Evolutionary conservation across 2,113 vertebrate species (phyloP), one percentile per base, ranked within the genome.

Genomic region (Microtus montanus): DNA sequence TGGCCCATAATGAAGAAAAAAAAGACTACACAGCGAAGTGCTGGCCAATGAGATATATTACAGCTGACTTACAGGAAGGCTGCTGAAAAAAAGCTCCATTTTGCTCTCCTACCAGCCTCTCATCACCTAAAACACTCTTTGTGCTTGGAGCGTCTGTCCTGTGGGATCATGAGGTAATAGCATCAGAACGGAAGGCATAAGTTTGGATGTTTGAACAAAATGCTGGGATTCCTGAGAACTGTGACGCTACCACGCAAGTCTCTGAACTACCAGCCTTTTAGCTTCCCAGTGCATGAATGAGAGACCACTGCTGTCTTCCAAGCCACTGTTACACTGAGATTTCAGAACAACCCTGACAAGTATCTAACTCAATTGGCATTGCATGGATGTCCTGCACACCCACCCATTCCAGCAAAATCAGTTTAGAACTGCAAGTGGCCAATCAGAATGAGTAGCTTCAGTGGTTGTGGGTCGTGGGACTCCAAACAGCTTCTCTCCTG

Each of bases 331-430:
- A 49, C 24, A 73, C 35, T 87, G n/a, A 84, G n/a, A 19, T 96
- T 91, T 92, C 85, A 41, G 80, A 87, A 47, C n/a, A 89, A 66
- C 66, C 49, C 38, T 70, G 77, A 93, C 35, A 26, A 77, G 24
- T 75, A 61, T 58, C 47, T 63, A 75, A 91, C 24, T 90, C 58
- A 44, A 92, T 28, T 80, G 38, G 85, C 24, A 38, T 82, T 66
- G 73, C 49, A 61, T 35, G 9, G 33, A 17, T 91, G n/a, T 10
- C n/a, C 15, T 19, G 41, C 26, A 33, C 26, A n/a, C 41, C 15
- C 35, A 14, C 35, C 68, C 41, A 68, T 26, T 26, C 11, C n/a
- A 74, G 38, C 68, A 83, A 38, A 84, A 70, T 58, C 11, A 17
- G 41, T 63, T 77, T 63, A 74, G 35, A 79, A 79, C 54, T 26